Evolutionary conservation across 2,888 invertebrate species (phyloP).

Genomic region (Dilophus febrilis): DNA sequence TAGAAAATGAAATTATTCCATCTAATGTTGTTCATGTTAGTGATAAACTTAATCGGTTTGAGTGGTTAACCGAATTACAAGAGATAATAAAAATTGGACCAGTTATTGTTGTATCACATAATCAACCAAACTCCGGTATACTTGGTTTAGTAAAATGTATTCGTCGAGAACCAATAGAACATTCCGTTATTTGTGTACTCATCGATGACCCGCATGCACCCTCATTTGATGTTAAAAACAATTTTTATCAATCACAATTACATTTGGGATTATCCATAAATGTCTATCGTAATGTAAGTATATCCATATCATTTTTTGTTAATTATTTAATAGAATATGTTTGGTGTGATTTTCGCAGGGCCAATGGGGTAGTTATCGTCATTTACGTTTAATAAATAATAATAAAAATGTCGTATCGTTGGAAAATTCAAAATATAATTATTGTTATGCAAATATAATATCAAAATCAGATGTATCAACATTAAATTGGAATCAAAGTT

Average conservation of each 20-base stretch:
- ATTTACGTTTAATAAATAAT: constrained; percentile 43
- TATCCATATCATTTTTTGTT: neutral
- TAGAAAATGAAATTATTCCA: constrained; percentile 14
- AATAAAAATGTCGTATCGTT: constrained; percentile 26
- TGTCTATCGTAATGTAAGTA: constrained; percentile 40
- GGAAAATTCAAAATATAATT: constrained; percentile 55
- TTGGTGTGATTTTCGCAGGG: constrained; percentile 22
- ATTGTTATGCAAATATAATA: constrained; percentile 62
- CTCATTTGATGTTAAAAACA: constrained; percentile 41
- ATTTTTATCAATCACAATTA: constrained; percentile 47
- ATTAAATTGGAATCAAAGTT: constrained; percentile 68
- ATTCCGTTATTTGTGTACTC: constrained; percentile 41
- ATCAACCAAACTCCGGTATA: constrained; percentile 58
- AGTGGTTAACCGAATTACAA: constrained; percentile 23
- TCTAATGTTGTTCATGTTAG: constrained; percentile 17
- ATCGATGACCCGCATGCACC: constrained; percentile 47
- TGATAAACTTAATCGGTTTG: constrained; percentile 15
- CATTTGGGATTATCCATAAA: constrained; percentile 64
- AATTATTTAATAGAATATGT: no score
- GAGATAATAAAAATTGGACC: constrained; percentile 14
- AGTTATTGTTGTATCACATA: constrained; percentile 47
- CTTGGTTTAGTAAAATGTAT: constrained; percentile 78
- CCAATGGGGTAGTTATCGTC: constrained; percentile 68
- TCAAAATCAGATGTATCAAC: constrained; percentile 76
- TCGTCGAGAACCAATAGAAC: constrained; percentile 59